phyloP scores from a whole-genome alignment of 2,113 vertebrate species.

The Channa maculata region DNA sequence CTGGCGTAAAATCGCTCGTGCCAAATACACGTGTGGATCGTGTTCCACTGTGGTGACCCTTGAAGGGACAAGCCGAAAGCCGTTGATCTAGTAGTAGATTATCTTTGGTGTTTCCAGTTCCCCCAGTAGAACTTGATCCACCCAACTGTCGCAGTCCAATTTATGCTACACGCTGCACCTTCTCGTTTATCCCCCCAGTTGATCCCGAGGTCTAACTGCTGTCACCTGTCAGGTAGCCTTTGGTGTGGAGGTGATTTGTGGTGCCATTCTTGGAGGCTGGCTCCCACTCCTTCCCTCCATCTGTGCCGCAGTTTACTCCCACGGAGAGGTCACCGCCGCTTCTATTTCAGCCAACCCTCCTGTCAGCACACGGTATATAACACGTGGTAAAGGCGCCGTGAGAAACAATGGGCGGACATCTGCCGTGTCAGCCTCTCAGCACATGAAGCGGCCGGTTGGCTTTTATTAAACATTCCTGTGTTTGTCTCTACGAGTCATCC shows the following conservation, averaged over 20 bases:
- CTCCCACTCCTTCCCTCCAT: constrained; percentile 10
- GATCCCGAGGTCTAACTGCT: constrained; percentile 26
- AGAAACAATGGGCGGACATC: constrained; percentile 33
- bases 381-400: not conserved
- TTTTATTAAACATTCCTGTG: not conserved
- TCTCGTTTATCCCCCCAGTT: not conserved
- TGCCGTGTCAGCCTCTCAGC: not conserved
- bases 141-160: not conserved
- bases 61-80: no score
- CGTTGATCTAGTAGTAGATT: no score
- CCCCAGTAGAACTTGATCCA: not conserved
- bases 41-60: no score
- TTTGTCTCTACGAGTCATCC: not conserved
- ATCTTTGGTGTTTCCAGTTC: no score
- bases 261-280: constrained; percentile 19
- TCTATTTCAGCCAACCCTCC: not conserved
- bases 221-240: constrained; percentile 43
- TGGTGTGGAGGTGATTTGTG: constrained; percentile 40
- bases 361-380: not conserved
- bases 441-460: constrained; percentile 9
- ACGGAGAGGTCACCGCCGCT: constrained; percentile 25
- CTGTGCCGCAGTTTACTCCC: constrained; percentile 2
- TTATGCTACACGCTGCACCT: not conserved
- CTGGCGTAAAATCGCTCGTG: no score
- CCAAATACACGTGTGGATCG: no score